These are phyloP conservation scores for Pristionchus exspectatus DNA, from an alignment of 2,888 invertebrate species.

Conservation along the genomic window DNA sequence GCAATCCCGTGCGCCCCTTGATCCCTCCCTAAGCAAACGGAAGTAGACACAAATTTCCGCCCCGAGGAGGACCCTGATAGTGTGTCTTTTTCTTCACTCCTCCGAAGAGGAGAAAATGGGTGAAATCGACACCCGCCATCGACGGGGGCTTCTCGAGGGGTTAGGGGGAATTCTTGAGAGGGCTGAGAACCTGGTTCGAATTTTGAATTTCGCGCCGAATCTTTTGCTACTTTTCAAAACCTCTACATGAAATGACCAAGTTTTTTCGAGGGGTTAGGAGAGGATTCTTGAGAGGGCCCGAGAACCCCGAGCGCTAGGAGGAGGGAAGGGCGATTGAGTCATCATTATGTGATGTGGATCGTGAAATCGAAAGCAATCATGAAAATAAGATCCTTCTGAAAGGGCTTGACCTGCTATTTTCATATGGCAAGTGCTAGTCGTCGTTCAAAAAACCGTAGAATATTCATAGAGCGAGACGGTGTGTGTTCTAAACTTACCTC, in stretches of 20 bases:
- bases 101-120: not conserved
- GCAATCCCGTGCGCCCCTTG: not conserved
- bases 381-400: too few species aligned
- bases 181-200: not conserved
- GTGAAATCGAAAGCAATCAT: too few species aligned
- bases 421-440: too few species aligned
- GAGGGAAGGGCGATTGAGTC: too few species aligned
- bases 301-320: not conserved
- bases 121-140: not conserved
- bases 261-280: not conserved
- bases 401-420: too few species aligned
- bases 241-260: too few species aligned
- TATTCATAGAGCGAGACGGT: too few species aligned
- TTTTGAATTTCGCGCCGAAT: too few species aligned
- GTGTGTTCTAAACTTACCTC: too few species aligned
- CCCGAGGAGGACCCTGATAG: not conserved
- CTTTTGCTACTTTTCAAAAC: too few species aligned
- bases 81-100: constrained; percentile 22
- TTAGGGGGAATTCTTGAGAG: not conserved
- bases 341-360: too few species aligned
- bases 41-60: constrained; percentile 27
- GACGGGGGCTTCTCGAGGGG: not conserved
- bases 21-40: not conserved
- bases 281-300: not conserved
- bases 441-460: too few species aligned